phyloP scores from a whole-genome alignment of 1,140 invertebrate species.

The Phymorhynchus buccinoides region DNA sequence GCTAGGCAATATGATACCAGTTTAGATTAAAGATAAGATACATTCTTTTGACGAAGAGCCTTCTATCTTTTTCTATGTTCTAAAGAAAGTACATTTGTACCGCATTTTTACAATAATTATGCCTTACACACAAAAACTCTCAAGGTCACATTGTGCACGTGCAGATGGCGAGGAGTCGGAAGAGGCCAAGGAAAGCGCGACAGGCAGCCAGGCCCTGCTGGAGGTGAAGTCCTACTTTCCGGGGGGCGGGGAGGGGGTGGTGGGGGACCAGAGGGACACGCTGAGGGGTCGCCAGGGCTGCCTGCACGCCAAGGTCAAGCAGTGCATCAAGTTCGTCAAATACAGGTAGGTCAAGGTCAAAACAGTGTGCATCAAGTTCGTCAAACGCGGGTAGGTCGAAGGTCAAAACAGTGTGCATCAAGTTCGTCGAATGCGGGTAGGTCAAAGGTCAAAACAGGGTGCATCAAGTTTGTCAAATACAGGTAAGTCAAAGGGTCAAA shows the following conservation, averaged over 20 bases:
- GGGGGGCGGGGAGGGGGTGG: background rate
- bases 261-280: constrained; percentile 24
- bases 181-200: constrained; percentile 5
- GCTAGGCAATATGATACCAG: too few relatives aligned
- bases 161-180: background rate
- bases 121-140: too few relatives aligned
- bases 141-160: too few relatives aligned
- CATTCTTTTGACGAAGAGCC: too few relatives aligned
- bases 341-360: too few relatives aligned
- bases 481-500: too few relatives aligned
- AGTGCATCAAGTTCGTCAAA: constrained; percentile 36
- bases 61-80: too few relatives aligned
- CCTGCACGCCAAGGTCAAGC: constrained; percentile 30
- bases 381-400: background rate
- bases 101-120: too few relatives aligned
- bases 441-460: too few relatives aligned
- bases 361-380: background rate
- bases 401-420: background rate
- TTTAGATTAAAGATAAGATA: too few relatives aligned
- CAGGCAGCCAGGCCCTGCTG: constrained; percentile 27
- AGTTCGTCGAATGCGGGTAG: background rate
- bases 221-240: constrained; percentile 32
- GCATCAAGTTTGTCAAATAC: too few relatives aligned
- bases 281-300: constrained; percentile 27
- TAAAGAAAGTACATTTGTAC: too few relatives aligned